Evolutionary conservation across 2,888 invertebrate species (phyloP).

Genomic region (Bedellia somnulentella): DNA sequence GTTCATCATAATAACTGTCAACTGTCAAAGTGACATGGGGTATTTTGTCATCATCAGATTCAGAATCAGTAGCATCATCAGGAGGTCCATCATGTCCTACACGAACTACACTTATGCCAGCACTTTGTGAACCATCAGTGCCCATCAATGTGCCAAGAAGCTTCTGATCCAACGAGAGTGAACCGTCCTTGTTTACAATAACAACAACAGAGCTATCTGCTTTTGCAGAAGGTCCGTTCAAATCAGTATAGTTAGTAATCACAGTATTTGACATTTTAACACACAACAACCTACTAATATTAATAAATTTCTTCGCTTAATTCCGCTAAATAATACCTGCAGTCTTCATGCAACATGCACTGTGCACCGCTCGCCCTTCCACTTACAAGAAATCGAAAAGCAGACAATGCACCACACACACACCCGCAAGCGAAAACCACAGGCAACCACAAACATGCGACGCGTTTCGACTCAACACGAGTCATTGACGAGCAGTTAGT

Average conservation of each 20-base stretch:
- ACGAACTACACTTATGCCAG: constrained; percentile 66
- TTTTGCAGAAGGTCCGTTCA: constrained; percentile 52
- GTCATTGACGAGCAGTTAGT: no score
- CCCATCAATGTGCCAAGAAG: constrained; percentile 72
- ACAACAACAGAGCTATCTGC: constrained; percentile 77
- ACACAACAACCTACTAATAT: constrained; percentile 45
- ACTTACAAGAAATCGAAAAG: no score
- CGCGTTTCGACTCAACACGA: no score
- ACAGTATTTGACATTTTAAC: constrained; percentile 60
- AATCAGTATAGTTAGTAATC: constrained; percentile 55
- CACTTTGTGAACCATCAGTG: constrained; percentile 56
- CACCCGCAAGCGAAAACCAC: no score
- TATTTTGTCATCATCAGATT: constrained; percentile 61
- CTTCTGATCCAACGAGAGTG: constrained; percentile 78
- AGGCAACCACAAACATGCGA: no score
- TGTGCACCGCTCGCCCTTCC: no score
- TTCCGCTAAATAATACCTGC: no score
- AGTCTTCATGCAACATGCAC: no score
- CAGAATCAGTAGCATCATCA: constrained; percentile 60
- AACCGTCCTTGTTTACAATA: constrained; percentile 85
- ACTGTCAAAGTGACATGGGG: constrained; percentile 67
- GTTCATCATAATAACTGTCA: constrained; percentile 66
- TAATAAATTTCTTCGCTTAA: no score
- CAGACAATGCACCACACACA: no score
- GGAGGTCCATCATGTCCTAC: constrained; percentile 54